These are phyloP conservation scores for Dyspetes luteomarginatus DNA, from an alignment of 2,888 invertebrate genomes.

Conservation along the genomic window DNA sequence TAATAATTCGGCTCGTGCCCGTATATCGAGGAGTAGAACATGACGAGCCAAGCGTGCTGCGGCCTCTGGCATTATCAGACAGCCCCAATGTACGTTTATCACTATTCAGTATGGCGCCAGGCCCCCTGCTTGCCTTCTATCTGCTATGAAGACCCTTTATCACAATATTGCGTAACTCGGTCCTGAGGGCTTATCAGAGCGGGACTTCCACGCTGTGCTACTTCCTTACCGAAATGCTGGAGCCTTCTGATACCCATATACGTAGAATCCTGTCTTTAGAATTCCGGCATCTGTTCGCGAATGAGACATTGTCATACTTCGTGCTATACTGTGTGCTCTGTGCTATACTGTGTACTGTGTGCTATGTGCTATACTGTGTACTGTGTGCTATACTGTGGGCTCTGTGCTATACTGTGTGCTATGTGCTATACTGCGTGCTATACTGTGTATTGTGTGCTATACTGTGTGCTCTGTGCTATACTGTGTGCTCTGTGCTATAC, in stretches of 20 bases:
- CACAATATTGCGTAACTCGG: slow-evolving; percentile 75
- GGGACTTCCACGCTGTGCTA: slow-evolving; percentile 54
- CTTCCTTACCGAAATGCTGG: slow-evolving; percentile 14
- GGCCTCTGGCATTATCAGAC: slow-evolving; percentile 42
- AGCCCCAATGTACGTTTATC: slow-evolving; percentile 72
- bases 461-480: too few species aligned
- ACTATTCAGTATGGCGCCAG: slow-evolving; percentile 66
- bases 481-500: too few species aligned
- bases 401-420: too few species aligned
- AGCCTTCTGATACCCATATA: neutral
- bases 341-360: too few species aligned
- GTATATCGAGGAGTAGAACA: slow-evolving; percentile 8
- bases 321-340: too few species aligned
- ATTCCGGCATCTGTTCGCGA: slow-evolving; percentile 8
- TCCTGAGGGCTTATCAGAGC: slow-evolving; percentile 72
- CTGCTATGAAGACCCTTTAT: slow-evolving; percentile 72
- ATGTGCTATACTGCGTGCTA: too few species aligned
- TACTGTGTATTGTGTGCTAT: too few species aligned
- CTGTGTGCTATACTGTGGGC: too few species aligned
- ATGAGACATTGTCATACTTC: neutral
- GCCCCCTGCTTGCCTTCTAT: slow-evolving; percentile 15
- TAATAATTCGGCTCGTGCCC: slow-evolving; percentile 49
- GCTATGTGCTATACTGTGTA: too few species aligned
- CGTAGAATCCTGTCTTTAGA: neutral
- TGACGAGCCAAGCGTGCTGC: neutral